These are phyloP conservation scores for Trachops cirrhosus DNA, from an alignment of 2,797 vertebrate genomes.

Conservation along the genomic window DNA sequence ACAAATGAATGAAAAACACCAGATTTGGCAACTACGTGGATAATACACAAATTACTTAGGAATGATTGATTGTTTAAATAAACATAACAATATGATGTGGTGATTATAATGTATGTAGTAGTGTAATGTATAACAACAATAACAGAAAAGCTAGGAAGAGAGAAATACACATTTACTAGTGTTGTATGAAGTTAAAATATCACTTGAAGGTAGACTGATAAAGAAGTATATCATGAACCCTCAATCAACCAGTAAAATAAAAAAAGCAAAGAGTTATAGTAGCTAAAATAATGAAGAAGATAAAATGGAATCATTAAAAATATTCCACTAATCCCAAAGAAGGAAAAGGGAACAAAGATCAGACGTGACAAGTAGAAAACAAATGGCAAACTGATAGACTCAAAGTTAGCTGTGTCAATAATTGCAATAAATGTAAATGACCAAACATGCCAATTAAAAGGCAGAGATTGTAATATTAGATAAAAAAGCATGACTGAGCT, in stretches of 20 bases:
- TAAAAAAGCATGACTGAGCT: background rate
- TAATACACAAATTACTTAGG: background rate
- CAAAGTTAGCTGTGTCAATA: background rate
- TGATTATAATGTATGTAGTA: background rate
- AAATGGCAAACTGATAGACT: background rate
- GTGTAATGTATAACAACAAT: background rate
- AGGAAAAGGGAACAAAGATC: background rate
- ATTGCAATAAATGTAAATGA: background rate
- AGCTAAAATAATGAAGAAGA: background rate
- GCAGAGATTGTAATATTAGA: background rate
- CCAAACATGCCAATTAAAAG: background rate
- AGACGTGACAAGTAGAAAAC: background rate
- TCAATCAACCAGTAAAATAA: background rate
- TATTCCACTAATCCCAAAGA: background rate
- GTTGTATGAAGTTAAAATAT: too few species aligned
- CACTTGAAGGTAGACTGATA: background rate
- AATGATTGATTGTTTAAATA: background rate
- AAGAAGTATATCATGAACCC: background rate
- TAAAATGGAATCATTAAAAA: background rate
- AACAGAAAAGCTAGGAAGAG: background rate
- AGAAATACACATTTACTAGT: too few species aligned
- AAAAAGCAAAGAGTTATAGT: background rate
- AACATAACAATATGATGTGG: background rate
- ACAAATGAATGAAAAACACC: background rate
- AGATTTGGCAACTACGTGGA: background rate